A percentile compares a stretch with the other conserved stretches of the same genome.
Evolutionary conservation across 2,888 invertebrate species (phyloP).

Genomic region (Phaedon cochleariae): DNA sequence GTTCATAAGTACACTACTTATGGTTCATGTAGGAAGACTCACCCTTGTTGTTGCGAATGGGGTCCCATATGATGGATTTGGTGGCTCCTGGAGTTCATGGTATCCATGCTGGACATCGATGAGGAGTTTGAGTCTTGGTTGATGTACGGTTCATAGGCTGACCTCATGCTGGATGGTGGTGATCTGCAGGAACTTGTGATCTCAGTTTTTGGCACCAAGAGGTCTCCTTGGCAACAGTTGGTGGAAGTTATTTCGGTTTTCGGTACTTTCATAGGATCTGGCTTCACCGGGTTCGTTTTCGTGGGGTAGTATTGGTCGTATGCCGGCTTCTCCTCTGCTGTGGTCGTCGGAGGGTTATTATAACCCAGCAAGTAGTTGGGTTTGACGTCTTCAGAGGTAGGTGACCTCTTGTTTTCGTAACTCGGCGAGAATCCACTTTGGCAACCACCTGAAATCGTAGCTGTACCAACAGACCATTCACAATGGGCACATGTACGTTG

Average conservation of each 20-base stretch:
- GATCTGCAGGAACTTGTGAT: constrained; percentile 56
- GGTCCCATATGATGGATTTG: constrained; percentile 58
- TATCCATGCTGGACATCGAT: constrained; percentile 76
- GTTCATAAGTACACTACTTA: too few relatives aligned
- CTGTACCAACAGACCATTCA: too few relatives aligned
- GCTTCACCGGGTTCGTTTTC: constrained; percentile 53
- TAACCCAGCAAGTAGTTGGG: constrained; percentile 61
- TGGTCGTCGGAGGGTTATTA: constrained; percentile 45
- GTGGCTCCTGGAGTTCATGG: constrained; percentile 63
- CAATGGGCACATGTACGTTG: too few relatives aligned
- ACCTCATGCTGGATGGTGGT: constrained; percentile 63
- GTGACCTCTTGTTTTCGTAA: constrained; percentile 56
- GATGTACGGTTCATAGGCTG: constrained; percentile 70
- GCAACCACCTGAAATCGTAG: constrained; percentile 35
- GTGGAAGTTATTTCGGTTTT: constrained; percentile 63
- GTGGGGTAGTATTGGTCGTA: constrained; percentile 58
- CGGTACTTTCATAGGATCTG: constrained; percentile 64
- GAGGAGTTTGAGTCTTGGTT: constrained; percentile 78
- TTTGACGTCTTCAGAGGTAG: constrained; percentile 60
- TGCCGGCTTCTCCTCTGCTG: constrained; percentile 49
- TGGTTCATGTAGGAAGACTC: too few relatives aligned
- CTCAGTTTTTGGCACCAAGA: constrained; percentile 77
- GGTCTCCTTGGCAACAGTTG: constrained; percentile 64
- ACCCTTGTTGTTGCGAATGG: constrained; percentile 63
- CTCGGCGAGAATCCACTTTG: constrained; percentile 56